Evolutionary conservation across 2,113 vertebrate species (phyloP).

Genomic region (Oncorhynchus tshawytscha): DNA sequence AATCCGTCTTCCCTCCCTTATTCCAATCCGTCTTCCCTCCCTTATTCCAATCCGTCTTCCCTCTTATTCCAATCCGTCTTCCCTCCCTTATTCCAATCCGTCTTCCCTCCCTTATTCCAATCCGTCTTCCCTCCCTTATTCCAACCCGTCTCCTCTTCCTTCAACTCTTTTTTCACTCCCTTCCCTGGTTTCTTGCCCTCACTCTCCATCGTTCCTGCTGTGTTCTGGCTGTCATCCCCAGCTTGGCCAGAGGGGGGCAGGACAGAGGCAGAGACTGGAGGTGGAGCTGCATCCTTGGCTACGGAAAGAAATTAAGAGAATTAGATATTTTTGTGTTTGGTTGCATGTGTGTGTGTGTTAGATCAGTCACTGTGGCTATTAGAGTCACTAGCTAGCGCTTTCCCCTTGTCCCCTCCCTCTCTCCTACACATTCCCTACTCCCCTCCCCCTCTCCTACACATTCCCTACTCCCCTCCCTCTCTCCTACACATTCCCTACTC

Average conservation of each 20-base stretch:
- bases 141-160: too few relatives aligned
- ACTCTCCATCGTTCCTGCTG: conserved; percentile 10
- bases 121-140: too few relatives aligned
- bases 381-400: too few relatives aligned
- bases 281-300: conserved; percentile 34
- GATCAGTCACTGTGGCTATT: too few relatives aligned
- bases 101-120: conserved; percentile 5
- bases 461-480: too few relatives aligned
- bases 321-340: not conserved
- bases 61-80: not conserved
- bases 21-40: conserved; percentile 7
- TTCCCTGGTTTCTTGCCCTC: conserved; percentile 10
- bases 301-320: conserved; percentile 22
- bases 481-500: too few relatives aligned
- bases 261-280: conserved; percentile 8
- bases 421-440: too few relatives aligned
- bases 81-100: conserved; percentile 16
- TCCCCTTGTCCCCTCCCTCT: too few relatives aligned
- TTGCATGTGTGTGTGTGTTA: not conserved
- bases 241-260: conserved; percentile 50
- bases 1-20: conserved; percentile 12
- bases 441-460: too few relatives aligned
- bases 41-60: not conserved
- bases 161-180: too few relatives aligned
- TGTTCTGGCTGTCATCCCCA: conserved; percentile 24